Conservation (phyloP, 2,888 invertebrate genomes). For the Minunthozetes semirufus region DNA sequence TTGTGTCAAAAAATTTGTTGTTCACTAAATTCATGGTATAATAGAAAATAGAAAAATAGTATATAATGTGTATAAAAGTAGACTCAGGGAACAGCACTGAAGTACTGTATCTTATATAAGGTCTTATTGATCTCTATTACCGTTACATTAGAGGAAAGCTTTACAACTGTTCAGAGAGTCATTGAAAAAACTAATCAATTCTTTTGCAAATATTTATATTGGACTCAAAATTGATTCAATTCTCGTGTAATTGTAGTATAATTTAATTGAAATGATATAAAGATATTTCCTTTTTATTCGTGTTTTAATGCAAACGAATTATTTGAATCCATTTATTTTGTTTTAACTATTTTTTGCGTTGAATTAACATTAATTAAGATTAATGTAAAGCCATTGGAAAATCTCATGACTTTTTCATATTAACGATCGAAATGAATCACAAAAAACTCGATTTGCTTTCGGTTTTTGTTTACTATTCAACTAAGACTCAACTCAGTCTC, state of each 20-base stretch:
- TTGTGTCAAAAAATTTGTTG: constrained; percentile 4
- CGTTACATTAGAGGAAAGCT: neutral
- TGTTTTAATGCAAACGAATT: neutral
- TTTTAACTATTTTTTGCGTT: neutral
- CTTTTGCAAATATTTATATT: constrained; percentile 6
- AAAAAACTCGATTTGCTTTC: neutral
- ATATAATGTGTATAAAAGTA: neutral
- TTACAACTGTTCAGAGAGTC: constrained; percentile 18
- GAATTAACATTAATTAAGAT: constrained; percentile 3
- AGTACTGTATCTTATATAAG: neutral
- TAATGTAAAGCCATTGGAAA: neutral
- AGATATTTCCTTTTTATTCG: neutral
- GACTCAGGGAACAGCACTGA: neutral
- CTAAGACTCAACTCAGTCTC: neutral
- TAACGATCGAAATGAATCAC: neutral
- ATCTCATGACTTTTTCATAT: neutral
- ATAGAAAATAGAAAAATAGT: neutral
- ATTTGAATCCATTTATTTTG: neutral
- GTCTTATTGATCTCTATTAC: constrained; percentile 2
- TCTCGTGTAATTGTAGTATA: constrained; percentile 16
- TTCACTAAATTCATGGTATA: neutral
- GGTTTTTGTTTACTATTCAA: neutral
- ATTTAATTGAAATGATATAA: constrained; percentile 14
- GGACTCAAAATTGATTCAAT: constrained; percentile 19
- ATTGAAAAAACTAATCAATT: constrained; percentile 20